Base-by-base conservation (phyloP, 2,888 invertebrate genomes). In the Caenorhabditis sulstoni region DNA sequence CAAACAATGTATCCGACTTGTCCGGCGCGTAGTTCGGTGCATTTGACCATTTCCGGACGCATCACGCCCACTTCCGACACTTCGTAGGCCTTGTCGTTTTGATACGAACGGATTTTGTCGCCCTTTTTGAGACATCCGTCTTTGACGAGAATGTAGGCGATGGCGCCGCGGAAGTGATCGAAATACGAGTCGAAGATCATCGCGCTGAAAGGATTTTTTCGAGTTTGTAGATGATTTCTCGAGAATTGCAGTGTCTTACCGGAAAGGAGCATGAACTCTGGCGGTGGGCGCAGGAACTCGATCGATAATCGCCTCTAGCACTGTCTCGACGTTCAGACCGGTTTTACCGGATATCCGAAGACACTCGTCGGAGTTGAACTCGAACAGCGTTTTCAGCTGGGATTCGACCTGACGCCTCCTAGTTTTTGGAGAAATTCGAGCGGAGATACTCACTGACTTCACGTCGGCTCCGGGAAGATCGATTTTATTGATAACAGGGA, bases 401-500 rank as follows among this genome's bases (percentile, higher is more conserved):
- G 93, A 92, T 82, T 93, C 93, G 0, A 96, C 95, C 84, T 82
- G 52, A 55, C 71, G 7, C 8, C 29, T 7, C 11, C 11, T 2
- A 22, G 8, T 8, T 22, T 11, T 37, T 12, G 20, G 37, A 70
- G 18, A 39, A 29, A 29, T n/a, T n/a, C n/a, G n/a, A n/a, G n/a
- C n/a, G n/a, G n/a, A n/a, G n/a, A 9, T 37, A 59, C 73, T 45
- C 37, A 88, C 87, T 62, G 82, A 70, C 18, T 95, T 94, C 4
- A 97, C 95, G 90, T 96, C 92, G 0, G 97, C 96, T 91, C 94
- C 93, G 86, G 95, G 95, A 66, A 98, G 92, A 91, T 99, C 98
- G 70, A 98, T 95, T 93, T 99, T 99, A 91, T 98, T 99, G 41
- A 99, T 92, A 0, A 96, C 96, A 0, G 98, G 97, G 11, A 98